A percentile compares a stretch with the other conserved stretches of the same genome.
Conservation (phyloP, 2,888 invertebrate species). For the Isotomurus palustris region DNA sequence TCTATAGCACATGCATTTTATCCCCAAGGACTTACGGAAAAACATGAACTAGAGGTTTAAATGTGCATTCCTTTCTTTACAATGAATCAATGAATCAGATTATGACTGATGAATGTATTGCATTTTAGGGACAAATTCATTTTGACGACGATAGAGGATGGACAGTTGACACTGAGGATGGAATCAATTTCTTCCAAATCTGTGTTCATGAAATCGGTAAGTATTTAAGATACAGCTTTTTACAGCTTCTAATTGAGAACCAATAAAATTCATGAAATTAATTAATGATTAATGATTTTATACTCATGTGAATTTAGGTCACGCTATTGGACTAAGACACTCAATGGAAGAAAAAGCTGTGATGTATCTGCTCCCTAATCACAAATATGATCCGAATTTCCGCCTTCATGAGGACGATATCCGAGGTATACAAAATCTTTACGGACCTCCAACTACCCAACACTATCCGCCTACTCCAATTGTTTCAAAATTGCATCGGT, state of each 20-base stretch:
- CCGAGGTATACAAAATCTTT: conserved; percentile 20
- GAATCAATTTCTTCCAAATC: conserved; percentile 27
- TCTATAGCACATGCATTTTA: conserved; percentile 26
- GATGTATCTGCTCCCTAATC: conserved; percentile 21
- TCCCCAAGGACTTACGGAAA: too few relatives aligned
- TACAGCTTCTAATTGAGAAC: background rate
- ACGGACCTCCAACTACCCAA: background rate
- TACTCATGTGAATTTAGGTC: conserved; percentile 15
- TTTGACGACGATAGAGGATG: conserved; percentile 28
- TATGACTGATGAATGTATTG: conserved; percentile 1
- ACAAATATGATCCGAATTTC: conserved; percentile 11
- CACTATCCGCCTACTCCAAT: too few relatives aligned
- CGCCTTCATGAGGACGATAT: conserved; percentile 26
- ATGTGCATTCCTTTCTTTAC: too few relatives aligned
- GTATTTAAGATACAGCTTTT: background rate
- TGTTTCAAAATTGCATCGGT: too few relatives aligned
- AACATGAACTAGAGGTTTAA: too few relatives aligned
- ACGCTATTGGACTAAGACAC: conserved; percentile 33
- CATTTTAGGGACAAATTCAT: conserved; percentile 27
- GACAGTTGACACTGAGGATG: conserved; percentile 13
- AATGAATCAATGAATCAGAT: background rate
- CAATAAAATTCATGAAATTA: too few relatives aligned
- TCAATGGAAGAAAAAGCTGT: conserved; percentile 14
- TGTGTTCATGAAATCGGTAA: conserved; percentile 23
- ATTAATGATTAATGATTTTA: too few relatives aligned